Conservation (phyloP, 1,140 invertebrate genomes). For the Helicoverpa armigera region DNA sequence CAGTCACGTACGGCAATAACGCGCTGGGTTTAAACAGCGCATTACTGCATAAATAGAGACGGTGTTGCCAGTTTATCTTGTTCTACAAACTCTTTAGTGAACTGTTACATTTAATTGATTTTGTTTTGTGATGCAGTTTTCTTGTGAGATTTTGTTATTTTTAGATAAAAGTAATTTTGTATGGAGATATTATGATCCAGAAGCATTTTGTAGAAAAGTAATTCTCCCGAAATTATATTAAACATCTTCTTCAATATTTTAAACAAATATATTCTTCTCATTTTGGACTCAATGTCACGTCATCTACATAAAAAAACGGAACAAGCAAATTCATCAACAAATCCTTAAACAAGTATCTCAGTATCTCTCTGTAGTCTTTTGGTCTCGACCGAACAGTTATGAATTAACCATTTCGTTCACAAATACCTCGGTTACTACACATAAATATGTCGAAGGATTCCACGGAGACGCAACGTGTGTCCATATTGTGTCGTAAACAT, state of each 20-base stretch:
- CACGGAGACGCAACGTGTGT: background rate
- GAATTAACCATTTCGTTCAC: background rate
- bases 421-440: background rate
- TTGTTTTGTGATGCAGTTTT: background rate
- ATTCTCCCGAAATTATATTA: too few species aligned
- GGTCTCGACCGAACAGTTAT: background rate
- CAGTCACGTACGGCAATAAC: conserved; percentile 17
- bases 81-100: conserved; percentile 20
- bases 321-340: too few species aligned
- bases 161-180: background rate
- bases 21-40: conserved; percentile 2
- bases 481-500: conserved; percentile 15
- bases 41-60: conserved; percentile 29
- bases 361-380: background rate
- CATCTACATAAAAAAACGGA: too few species aligned
- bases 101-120: conserved; percentile 22
- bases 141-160: background rate
- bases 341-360: too few species aligned
- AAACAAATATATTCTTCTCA: too few species aligned
- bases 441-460: background rate
- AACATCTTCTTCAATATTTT: too few species aligned
- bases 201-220: too few species aligned
- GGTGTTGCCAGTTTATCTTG: conserved; percentile 18
- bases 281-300: too few species aligned
- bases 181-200: too few species aligned